phyloP scores from a whole-genome alignment of 2,888 invertebrate species.

The Leucoma salicis region DNA sequence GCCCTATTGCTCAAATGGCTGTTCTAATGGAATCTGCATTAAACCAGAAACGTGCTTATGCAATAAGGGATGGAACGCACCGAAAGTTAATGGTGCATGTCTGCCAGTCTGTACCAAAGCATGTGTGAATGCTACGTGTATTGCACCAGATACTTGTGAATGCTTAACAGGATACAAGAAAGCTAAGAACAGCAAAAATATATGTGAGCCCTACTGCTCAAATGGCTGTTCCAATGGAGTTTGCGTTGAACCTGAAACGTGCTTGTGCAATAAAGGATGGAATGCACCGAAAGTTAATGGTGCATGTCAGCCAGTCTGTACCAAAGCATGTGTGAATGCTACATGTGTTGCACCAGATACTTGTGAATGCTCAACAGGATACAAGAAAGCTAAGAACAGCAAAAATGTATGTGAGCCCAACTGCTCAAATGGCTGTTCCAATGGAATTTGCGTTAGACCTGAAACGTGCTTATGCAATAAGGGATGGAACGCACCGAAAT shows the following conservation, averaged over 20 bases:
- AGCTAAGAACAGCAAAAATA: not conserved
- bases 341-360: constrained; percentile 11
- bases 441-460: constrained; percentile 15
- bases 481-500: constrained; percentile 8
- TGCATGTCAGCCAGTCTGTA: constrained; percentile 13
- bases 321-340: constrained; percentile 8
- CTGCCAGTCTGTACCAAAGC: constrained; percentile 10
- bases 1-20: constrained; percentile 13
- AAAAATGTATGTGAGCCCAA: constrained; percentile 5
- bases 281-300: not conserved
- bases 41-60: constrained; percentile 14
- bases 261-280: constrained; percentile 18
- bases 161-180: constrained; percentile 5
- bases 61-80: constrained; percentile 10
- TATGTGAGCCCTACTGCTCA: constrained; percentile 16
- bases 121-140: constrained; percentile 9
- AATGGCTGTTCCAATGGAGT: constrained; percentile 11
- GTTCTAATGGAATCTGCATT: constrained; percentile 13
- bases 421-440: constrained; percentile 8
- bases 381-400: not conserved
- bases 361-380: constrained; percentile 14
- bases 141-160: constrained; percentile 4
- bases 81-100: constrained; percentile 1
- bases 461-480: constrained; percentile 12
- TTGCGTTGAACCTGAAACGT: constrained; percentile 15